Percentiles rank a stretch among this genome's conserved stretches.
Conservation (phyloP, 92 coral and sea anemone genomes). For the Zoanthus sociatus region DNA sequence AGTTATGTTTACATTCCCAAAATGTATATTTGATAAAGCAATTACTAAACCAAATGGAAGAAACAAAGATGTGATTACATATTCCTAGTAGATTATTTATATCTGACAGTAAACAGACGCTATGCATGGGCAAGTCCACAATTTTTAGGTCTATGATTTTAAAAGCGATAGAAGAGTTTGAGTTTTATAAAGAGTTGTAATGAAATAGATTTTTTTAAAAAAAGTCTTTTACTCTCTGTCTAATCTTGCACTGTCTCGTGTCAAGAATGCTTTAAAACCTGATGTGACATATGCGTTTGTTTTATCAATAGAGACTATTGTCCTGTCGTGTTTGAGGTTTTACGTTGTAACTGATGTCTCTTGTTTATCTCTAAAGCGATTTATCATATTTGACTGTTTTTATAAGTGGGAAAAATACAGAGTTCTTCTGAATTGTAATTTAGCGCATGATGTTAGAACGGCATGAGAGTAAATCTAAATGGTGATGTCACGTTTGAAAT, state of each 20-base stretch:
- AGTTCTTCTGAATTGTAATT: background rate
- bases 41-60: background rate
- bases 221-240: background rate
- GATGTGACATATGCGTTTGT: background rate
- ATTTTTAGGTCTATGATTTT: background rate
- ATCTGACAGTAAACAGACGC: constrained; percentile 10
- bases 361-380: background rate
- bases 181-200: background rate
- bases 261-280: background rate
- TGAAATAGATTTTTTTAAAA: background rate
- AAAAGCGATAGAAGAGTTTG: background rate
- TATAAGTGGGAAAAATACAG: background rate
- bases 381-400: background rate
- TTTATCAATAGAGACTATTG: background rate
- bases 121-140: constrained; percentile 11
- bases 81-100: background rate
- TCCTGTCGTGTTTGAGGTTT: background rate
- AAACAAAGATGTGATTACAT: background rate
- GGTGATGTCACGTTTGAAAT: too few species aligned
- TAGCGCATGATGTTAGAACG: background rate
- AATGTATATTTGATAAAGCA: background rate
- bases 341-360: background rate
- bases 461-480: too few species aligned
- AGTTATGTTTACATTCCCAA: background rate
- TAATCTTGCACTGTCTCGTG: background rate